These are phyloP conservation scores for Dysdera silvatica DNA, from an alignment of 1,140 invertebrate species.

Conservation along the genomic window DNA sequence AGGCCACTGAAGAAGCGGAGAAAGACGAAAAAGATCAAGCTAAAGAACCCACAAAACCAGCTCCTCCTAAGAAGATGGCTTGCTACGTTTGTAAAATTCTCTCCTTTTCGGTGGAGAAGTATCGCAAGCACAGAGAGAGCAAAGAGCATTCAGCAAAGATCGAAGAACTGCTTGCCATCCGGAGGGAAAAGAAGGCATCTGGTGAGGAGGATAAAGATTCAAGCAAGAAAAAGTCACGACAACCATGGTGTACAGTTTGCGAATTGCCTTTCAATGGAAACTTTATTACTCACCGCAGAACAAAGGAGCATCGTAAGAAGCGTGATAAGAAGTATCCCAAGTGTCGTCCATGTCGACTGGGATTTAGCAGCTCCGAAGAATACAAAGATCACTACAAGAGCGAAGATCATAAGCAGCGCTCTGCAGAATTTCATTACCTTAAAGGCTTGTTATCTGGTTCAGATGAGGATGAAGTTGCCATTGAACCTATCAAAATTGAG, in stretches of 20 bases:
- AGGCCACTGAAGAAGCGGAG: not conserved
- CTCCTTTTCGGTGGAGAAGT: slow-evolving; percentile 9
- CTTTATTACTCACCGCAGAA: slow-evolving; percentile 24
- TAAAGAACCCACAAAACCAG: not conserved
- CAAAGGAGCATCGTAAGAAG: slow-evolving; percentile 26
- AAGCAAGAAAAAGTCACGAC: slow-evolving; percentile 10
- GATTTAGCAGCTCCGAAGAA: slow-evolving; percentile 26
- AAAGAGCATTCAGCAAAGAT: slow-evolving; percentile 13
- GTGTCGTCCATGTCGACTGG: slow-evolving; percentile 21
- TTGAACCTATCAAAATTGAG: slow-evolving; percentile 21
- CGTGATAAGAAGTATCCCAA: slow-evolving; percentile 27
- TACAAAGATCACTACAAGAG: slow-evolving; percentile 28
- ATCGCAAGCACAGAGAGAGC: slow-evolving; percentile 9
- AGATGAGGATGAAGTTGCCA: slow-evolving; percentile 27
- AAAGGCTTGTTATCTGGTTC: slow-evolving; percentile 21
- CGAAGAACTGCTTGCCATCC: slow-evolving; percentile 15
- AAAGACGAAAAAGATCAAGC: slow-evolving; percentile 7
- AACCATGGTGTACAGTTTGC: slow-evolving; percentile 27
- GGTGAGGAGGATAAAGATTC: slow-evolving; percentile 20
- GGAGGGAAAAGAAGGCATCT: slow-evolving; percentile 21
- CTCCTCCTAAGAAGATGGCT: not conserved
- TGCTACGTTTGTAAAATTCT: slow-evolving; percentile 21
- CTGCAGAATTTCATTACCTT: slow-evolving; percentile 27
- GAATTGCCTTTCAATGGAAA: slow-evolving; percentile 25
- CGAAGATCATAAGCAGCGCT: slow-evolving; percentile 22